Evolutionary conservation across 2,888 invertebrate species (phyloP), one percentile per base, ranked within the genome.

Genomic region (Clivina fossor): DNA sequence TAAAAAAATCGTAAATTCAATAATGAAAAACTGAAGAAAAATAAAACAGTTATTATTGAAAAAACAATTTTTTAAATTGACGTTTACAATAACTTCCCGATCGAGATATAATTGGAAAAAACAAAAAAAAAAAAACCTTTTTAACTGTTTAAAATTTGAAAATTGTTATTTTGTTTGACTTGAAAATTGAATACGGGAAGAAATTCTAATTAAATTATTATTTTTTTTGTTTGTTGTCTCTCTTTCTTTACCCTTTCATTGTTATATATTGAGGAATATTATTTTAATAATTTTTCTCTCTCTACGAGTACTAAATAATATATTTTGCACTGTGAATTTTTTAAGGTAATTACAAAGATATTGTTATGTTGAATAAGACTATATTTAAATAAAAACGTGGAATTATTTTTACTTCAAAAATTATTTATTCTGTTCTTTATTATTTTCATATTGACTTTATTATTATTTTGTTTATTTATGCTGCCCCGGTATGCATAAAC

Each of bases 321-420:
- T 55, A 47, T 51, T 53, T 53, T 53, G 44, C 53, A 38, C 8
- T 55, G 47, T 38, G 47, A 20, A 32, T 55, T 54, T 48, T 55
- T 55, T 55, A 55, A 47, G 55, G 55, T 55, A 55, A 51, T 40
- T 40, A 40, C 40, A 40, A 32, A 46, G 46, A 46, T 50, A 50
- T 55, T 55, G 55, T 55, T 55, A 55, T 55, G 55, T 55, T 55
- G 55, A 28, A 41, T 55, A 47, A 55, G 47, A 46, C 47, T 47
- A 47, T 55, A 55, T 55, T 55, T 55, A 55, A 51, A 46, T 37
- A 54, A 20, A 19, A 55, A 55, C 38, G 11, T 55, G 46, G 38
- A 44, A 55, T 38, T 51, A 51, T 55, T 55, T 47, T 46, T 47
- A 44, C 44, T 46, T 55, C 47, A 47, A 55, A 55, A 40, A 47